Conservation (phyloP, 2,113 vertebrate species). For the Raja brachyura region DNA sequence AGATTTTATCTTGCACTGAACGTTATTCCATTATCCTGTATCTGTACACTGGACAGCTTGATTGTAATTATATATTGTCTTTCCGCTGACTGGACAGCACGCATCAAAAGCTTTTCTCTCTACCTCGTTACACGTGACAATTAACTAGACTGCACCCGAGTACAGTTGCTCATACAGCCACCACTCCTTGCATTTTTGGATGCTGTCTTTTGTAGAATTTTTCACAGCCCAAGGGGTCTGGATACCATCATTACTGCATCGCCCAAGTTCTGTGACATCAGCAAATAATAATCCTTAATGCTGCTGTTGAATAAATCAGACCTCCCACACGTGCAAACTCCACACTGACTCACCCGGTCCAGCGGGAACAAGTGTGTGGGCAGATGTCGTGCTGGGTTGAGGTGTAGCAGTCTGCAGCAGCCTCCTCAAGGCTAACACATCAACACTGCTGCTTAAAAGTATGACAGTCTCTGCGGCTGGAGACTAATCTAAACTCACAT, state of each 20-base stretch:
- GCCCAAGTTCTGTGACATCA: neutral
- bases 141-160: too few relatives aligned
- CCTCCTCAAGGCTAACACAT: neutral
- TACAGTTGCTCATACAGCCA: neutral
- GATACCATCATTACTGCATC: neutral
- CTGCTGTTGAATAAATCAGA: neutral
- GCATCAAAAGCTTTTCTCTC: too few relatives aligned
- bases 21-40: too few relatives aligned
- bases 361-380: neutral
- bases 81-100: too few relatives aligned
- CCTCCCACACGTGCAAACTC: neutral
- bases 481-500: too few relatives aligned
- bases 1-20: too few relatives aligned
- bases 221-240: too few relatives aligned
- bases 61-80: too few relatives aligned
- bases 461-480: neutral
- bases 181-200: neutral
- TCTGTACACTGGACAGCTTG: too few relatives aligned
- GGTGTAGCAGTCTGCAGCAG: neutral
- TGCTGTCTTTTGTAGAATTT: neutral
- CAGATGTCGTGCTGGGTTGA: neutral
- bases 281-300: neutral
- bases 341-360: neutral
- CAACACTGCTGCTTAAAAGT: neutral
- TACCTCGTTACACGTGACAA: too few relatives aligned